Conservation (phyloP, 2,797 vertebrate genomes). For the Semaprochilodus insignis region DNA sequence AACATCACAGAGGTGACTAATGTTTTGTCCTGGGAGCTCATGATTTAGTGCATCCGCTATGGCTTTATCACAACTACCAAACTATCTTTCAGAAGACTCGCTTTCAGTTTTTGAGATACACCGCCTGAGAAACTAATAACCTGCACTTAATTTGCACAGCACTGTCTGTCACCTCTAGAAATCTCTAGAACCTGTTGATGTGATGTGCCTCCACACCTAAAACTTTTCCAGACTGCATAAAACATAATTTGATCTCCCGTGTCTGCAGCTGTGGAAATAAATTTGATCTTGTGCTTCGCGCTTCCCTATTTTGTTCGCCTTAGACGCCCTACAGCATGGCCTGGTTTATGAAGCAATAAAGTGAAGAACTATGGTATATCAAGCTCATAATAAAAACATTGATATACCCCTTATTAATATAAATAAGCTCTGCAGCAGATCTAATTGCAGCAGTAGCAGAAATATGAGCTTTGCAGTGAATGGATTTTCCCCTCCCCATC, state of each 20-base stretch:
- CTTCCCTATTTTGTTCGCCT: background rate
- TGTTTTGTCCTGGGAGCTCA: too few relatives aligned
- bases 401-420: slow-evolving; percentile 23
- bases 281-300: background rate
- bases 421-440: slow-evolving; percentile 22
- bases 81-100: too few relatives aligned
- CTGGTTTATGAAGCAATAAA: slow-evolving; percentile 30
- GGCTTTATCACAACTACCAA: too few relatives aligned
- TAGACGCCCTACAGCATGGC: background rate
- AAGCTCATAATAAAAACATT: background rate
- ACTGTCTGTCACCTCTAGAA: background rate
- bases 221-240: background rate
- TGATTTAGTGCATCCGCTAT: too few relatives aligned
- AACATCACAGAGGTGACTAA: too few relatives aligned
- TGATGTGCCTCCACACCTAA: background rate
- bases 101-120: too few relatives aligned
- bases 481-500: background rate
- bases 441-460: slow-evolving; percentile 4
- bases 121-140: too few relatives aligned
- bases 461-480: background rate
- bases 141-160: too few relatives aligned
- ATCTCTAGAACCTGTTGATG: background rate
- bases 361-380: background rate
- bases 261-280: background rate
- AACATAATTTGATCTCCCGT: background rate